phyloP scores from a whole-genome alignment of 2,888 invertebrate genomes.

The Pammene aurita region DNA sequence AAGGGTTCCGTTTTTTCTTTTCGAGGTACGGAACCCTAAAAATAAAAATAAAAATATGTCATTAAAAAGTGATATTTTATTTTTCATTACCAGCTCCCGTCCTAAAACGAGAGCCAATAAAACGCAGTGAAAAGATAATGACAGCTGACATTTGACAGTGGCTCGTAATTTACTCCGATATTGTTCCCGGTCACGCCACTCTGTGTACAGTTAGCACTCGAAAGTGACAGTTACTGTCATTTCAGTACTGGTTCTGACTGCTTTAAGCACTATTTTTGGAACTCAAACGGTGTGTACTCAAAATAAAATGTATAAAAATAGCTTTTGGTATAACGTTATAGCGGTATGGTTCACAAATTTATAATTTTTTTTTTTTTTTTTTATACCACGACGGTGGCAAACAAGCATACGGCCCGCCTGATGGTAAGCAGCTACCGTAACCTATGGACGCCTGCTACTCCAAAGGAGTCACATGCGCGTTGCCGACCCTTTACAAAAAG shows the following conservation, averaged over 20 bases:
- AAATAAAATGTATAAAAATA: constrained; percentile 7
- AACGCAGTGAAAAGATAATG: constrained; percentile 34
- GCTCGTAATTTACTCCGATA: constrained; percentile 21
- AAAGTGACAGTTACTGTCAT: constrained; percentile 14
- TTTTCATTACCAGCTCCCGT: constrained; percentile 2
- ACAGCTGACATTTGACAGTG: constrained; percentile 29
- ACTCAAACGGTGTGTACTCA: neutral
- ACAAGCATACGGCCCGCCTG: no score
- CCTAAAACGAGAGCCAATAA: constrained; percentile 23
- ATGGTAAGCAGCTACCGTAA: no score
- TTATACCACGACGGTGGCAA: no score
- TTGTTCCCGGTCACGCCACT: constrained; percentile 30
- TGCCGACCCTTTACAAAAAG: no score
- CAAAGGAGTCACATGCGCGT: no score
- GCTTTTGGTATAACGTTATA: neutral
- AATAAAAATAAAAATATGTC: no score
- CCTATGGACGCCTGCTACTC: no score
- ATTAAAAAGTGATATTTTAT: neutral
- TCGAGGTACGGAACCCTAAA: no score
- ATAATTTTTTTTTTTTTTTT: no score
- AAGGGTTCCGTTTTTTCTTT: no score
- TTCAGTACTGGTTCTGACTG: constrained; percentile 20
- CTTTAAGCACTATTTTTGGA: constrained; percentile 16
- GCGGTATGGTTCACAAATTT: neutral
- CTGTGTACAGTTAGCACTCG: constrained; percentile 11